phyloP scores from a whole-genome alignment of 2,888 invertebrate species.

The Hirudinaria manillensis region DNA sequence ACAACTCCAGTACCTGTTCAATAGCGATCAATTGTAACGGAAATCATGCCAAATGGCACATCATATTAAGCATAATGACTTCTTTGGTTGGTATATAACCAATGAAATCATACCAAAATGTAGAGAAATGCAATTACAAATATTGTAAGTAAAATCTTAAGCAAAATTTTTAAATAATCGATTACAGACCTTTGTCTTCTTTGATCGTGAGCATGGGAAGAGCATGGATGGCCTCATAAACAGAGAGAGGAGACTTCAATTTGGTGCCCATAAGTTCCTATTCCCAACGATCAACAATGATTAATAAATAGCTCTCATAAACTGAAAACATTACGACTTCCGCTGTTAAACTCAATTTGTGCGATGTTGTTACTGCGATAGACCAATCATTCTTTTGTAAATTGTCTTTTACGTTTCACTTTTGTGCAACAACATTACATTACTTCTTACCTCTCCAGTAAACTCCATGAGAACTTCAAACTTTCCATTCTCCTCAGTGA shows the following conservation, averaged over 20 bases:
- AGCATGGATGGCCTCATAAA: slow-evolving; percentile 77
- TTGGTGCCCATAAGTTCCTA: slow-evolving; percentile 74
- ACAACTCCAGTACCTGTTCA: slow-evolving; percentile 80
- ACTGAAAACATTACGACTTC: too few species aligned
- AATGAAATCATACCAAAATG: background rate
- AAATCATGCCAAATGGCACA: background rate
- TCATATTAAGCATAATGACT: background rate
- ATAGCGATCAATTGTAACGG: background rate
- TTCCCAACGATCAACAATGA: slow-evolving; percentile 54
- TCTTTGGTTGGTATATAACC: background rate
- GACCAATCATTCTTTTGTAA: too few species aligned
- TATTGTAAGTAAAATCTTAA: too few species aligned
- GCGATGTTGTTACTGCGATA: too few species aligned
- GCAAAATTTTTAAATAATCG: too few species aligned
- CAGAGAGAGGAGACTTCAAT: slow-evolving; percentile 76
- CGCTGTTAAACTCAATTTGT: too few species aligned
- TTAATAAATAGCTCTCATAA: background rate
- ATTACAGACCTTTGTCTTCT: slow-evolving; percentile 81
- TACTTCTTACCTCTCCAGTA: slow-evolving; percentile 50
- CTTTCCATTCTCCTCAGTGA: slow-evolving; percentile 70
- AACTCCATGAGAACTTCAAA: slow-evolving; percentile 63
- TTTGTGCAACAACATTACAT: background rate
- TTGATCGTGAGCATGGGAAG: slow-evolving; percentile 96
- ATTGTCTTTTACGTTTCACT: too few species aligned
- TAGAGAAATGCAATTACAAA: too few species aligned